Base-by-base conservation (phyloP, 1,140 invertebrate species). In the Scaptomyza hsui region DNA sequence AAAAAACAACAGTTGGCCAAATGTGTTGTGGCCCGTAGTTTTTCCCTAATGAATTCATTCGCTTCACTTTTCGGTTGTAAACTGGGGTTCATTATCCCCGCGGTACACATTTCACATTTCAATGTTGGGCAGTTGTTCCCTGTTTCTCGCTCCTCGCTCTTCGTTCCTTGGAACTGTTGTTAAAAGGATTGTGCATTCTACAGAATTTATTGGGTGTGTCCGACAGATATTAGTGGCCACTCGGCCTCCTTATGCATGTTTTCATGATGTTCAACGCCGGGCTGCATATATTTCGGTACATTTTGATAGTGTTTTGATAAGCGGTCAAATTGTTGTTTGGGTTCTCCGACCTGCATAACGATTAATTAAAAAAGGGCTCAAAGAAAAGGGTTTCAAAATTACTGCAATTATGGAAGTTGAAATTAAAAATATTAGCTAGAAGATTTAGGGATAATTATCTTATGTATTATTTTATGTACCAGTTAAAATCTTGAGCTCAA, bases 21-120 rank as follows among this genome's bases (percentile, higher is more conserved):
- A 62, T 75, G 79, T 52, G 79, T 52, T 19, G 26, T 42, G 21
- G 37, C 80, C 75, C 75, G 71, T 60, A 69, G 78, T 82, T 88
- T 29, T 86, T 88, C 82, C 82, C 82, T 88, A 88, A 88, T 88
- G 82, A 88, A 88, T 88, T 88, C 82, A 88, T 88, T 88, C 78
- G 78, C 71, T 88, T 88, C 82, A 86, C 71, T 86, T 81, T 88
- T 79, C 62, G 82, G 74, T 70, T 65, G 60, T 86, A 86, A 80
- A 76, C 69, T 75, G 65, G 82, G 75, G 82, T 88, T 88, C 82
- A 88, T 88, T 88, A 88, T 88, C 82, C 82, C 75, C 47, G 48
- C 61, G 42, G 35, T 56, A 39, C 37, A 55, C 64, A 59, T 71
- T 69, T 76, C 37, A 59, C 64, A 59, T 71, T 69, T 73, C 24